Evolutionary conservation across 2,113 vertebrate genomes (phyloP).

Genomic region (Scatophagus argus): DNA sequence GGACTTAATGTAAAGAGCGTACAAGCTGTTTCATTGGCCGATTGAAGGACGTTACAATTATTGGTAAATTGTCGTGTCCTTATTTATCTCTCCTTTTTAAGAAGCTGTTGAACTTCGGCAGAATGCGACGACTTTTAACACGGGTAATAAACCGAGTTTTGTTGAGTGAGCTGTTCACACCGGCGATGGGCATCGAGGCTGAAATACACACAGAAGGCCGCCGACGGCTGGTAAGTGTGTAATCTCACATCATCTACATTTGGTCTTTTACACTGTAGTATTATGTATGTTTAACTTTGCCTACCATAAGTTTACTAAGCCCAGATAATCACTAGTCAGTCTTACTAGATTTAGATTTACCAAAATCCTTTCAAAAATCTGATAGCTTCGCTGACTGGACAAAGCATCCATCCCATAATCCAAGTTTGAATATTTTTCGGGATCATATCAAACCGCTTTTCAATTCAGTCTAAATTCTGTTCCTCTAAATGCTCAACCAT

Average conservation of each 20-base stretch:
- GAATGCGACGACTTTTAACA: constrained; percentile 70
- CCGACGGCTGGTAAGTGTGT: constrained; percentile 73
- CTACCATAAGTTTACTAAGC: neutral
- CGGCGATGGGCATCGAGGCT: constrained; percentile 53
- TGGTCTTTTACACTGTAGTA: neutral
- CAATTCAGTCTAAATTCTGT: neutral
- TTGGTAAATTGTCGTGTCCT: neutral
- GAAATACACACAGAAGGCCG: constrained; percentile 42
- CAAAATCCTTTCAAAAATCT: constrained; percentile 4
- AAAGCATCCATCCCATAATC: neutral
- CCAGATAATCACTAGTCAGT: neutral
- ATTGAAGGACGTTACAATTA: neutral
- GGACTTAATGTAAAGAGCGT: neutral
- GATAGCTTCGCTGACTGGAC: neutral
- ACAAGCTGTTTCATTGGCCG: neutral
- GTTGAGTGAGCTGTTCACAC: constrained; percentile 37
- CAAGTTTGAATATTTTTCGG: neutral
- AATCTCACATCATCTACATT: neutral
- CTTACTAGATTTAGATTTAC: neutral
- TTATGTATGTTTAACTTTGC: neutral
- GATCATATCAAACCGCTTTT: neutral
- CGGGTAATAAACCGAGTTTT: constrained; percentile 60
- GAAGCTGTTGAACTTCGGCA: constrained; percentile 43
- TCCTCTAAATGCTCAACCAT: rapidly evolving
- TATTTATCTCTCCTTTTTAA: constrained; percentile 20